Percentiles rank a stretch among this genome's conserved stretches.
These are phyloP conservation scores for Drosophila neonasuta DNA, from an alignment of 2,888 invertebrate species.

Conservation along the genomic window DNA sequence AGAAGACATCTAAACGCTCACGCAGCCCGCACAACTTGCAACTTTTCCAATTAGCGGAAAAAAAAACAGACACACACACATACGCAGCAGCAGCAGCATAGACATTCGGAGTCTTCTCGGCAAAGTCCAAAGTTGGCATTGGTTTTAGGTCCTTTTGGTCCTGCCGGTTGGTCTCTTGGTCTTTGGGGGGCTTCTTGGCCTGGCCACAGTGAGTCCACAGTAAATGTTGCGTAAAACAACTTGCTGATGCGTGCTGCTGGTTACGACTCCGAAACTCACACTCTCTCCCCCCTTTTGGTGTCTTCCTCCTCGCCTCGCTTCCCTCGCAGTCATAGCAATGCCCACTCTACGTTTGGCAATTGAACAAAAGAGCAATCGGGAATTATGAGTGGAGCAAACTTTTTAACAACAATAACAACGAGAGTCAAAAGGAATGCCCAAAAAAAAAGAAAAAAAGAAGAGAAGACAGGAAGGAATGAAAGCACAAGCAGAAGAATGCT, in stretches of 20 bases:
- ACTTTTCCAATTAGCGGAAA: constrained; percentile 80
- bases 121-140: constrained; percentile 55
- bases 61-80: constrained; percentile 47
- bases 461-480: constrained; percentile 9
- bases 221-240: constrained; percentile 76
- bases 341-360: constrained; percentile 53
- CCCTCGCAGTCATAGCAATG: constrained; percentile 1
- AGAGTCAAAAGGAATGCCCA: constrained; percentile 33
- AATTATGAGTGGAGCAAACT: constrained; percentile 73
- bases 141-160: constrained; percentile 28
- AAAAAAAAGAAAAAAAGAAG: constrained; percentile 20
- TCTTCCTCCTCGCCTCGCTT: not conserved
- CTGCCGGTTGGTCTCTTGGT: constrained; percentile 6
- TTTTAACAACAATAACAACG: constrained; percentile 66
- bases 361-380: constrained; percentile 76
- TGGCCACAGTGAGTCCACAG: constrained; percentile 42
- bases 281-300: not conserved
- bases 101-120: constrained; percentile 19
- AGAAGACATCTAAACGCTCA: constrained; percentile 16
- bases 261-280: constrained; percentile 7
- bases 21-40: constrained; percentile 67
- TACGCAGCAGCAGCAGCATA: constrained; percentile 12
- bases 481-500: constrained; percentile 9
- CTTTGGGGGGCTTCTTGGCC: constrained; percentile 49
- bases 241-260: constrained; percentile 61